These are phyloP conservation scores for Prorops nasuta DNA, from an alignment of 1,140 invertebrate genomes.

Conservation along the genomic window DNA sequence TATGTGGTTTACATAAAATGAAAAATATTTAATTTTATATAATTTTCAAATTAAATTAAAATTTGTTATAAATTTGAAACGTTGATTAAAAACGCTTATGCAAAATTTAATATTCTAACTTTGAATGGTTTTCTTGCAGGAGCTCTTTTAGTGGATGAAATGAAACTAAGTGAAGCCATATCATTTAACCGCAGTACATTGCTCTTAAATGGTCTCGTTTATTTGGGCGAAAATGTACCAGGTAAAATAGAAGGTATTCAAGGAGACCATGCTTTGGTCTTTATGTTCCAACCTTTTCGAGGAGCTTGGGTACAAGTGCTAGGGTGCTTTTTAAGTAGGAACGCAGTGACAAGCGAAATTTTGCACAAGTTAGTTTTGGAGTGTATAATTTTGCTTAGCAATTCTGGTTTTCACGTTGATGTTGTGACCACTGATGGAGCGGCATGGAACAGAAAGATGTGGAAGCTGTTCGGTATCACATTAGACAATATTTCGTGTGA, in stretches of 20 bases:
- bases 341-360: neutral
- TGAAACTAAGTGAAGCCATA: neutral
- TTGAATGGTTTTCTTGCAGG: neutral
- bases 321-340: neutral
- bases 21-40: no score
- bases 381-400: slow-evolving; percentile 8
- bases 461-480: slow-evolving; percentile 9
- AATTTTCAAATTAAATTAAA: no score
- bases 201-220: neutral
- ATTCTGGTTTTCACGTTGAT: slow-evolving; percentile 11
- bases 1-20: no score
- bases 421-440: slow-evolving; percentile 11
- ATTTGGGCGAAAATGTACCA: neutral
- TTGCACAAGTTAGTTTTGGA: slow-evolving; percentile 7
- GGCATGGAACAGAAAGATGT: slow-evolving; percentile 7
- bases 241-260: neutral
- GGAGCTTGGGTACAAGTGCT: neutral
- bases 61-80: no score
- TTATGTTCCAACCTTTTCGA: neutral
- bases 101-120: neutral
- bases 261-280: neutral
- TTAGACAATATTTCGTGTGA: neutral
- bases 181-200: neutral
- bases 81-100: no score
- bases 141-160: neutral